Evolutionary conservation across 2,888 invertebrate genomes (phyloP).

Genomic region (Dilophus febrilis): DNA sequence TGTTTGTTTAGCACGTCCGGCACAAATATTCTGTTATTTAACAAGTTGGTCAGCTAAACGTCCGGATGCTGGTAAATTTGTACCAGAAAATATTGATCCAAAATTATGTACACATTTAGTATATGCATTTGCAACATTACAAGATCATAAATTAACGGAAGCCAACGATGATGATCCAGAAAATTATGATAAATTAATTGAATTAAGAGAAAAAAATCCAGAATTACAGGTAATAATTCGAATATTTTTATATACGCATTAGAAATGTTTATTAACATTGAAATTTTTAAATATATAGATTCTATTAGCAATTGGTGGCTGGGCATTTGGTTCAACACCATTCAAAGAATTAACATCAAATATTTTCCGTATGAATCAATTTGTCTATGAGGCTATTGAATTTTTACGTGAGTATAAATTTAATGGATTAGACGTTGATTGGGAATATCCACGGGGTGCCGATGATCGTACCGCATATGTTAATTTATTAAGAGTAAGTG

Average conservation of each 20-base stretch:
- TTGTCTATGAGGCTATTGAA: constrained; percentile 87
- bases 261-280: background rate
- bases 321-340: constrained; percentile 91
- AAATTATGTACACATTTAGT: constrained; percentile 86
- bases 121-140: constrained; percentile 85
- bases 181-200: constrained; percentile 72
- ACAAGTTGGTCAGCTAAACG: constrained; percentile 94
- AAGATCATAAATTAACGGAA: constrained; percentile 67
- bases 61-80: constrained; percentile 73
- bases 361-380: constrained; percentile 86
- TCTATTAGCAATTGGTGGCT: constrained; percentile 78
- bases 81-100: constrained; percentile 76
- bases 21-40: constrained; percentile 85
- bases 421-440: constrained; percentile 83
- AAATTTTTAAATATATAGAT: constrained; percentile 33
- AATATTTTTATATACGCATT: too few relatives aligned
- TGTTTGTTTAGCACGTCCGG: constrained; percentile 49
- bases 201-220: constrained; percentile 72
- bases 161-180: constrained; percentile 67
- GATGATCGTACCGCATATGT: constrained; percentile 76
- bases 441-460: constrained; percentile 84
- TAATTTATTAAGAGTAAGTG: constrained; percentile 41
- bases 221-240: constrained; percentile 45
- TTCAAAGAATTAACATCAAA: constrained; percentile 85
- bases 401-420: constrained; percentile 81